phyloP scores from a whole-genome alignment of 2,888 invertebrate genomes.

The Cloeon dipterum region DNA sequence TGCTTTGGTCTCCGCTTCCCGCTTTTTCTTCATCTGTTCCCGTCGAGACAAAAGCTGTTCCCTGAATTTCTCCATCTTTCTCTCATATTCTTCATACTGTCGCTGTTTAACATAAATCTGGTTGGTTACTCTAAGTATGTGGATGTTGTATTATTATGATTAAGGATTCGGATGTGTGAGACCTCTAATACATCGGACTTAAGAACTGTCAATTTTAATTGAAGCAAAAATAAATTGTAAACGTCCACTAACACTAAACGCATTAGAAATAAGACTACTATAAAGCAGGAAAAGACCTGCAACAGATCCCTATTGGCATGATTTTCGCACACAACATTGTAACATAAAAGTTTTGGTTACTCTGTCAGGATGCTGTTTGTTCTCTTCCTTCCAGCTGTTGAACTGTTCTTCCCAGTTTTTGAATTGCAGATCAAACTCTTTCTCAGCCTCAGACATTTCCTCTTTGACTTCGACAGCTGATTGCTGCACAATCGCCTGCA shows the following conservation, averaged over 20 bases:
- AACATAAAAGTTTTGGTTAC: constrained; percentile 16
- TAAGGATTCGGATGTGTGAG: too few relatives aligned
- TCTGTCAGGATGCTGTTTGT: constrained; percentile 77
- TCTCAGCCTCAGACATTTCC: constrained; percentile 40
- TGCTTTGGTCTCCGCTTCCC: constrained; percentile 14
- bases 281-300: too few relatives aligned
- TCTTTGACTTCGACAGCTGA: constrained; percentile 5
- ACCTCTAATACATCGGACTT: too few relatives aligned
- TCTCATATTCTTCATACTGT: constrained; percentile 64
- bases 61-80: constrained; percentile 68
- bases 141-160: too few relatives aligned
- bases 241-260: not conserved
- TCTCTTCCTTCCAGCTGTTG: constrained; percentile 74
- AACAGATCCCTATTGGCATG: too few relatives aligned
- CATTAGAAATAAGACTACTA: too few relatives aligned
- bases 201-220: too few relatives aligned
- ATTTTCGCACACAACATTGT: not conserved
- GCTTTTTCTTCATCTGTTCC: constrained; percentile 55
- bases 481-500: constrained; percentile 4
- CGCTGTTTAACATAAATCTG: constrained; percentile 18
- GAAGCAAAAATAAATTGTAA: not conserved
- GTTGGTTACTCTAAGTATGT: too few relatives aligned
- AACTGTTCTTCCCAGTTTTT: constrained; percentile 82
- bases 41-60: constrained; percentile 53
- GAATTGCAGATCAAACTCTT: constrained; percentile 71